Evolutionary conservation across 2,888 invertebrate genomes (phyloP).

Genomic region (Coelopa pilipes): DNA sequence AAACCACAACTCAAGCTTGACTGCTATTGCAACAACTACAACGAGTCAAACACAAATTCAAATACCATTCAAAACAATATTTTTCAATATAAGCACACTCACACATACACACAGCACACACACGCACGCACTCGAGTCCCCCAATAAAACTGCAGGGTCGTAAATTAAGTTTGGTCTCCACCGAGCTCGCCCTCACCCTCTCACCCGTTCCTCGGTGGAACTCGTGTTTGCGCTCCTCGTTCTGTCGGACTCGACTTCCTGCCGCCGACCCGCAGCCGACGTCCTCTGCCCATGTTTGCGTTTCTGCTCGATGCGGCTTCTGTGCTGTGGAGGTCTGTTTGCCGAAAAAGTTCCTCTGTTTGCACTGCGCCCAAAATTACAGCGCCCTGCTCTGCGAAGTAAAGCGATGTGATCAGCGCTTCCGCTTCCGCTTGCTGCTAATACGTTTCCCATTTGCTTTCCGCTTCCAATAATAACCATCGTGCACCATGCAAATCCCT

Average conservation of each 20-base stretch:
- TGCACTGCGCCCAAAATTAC: slow-evolving; percentile 22
- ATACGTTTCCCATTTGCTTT: slow-evolving; percentile 64
- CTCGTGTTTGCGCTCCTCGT: slow-evolving; percentile 22
- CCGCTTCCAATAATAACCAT: slow-evolving; percentile 51
- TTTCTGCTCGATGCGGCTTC: slow-evolving; percentile 1
- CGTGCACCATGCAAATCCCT: slow-evolving; percentile 1
- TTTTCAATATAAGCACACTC: slow-evolving; percentile 31
- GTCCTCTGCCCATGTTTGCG: neutral
- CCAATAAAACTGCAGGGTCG: slow-evolving; percentile 66
- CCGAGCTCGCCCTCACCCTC: slow-evolving; percentile 41
- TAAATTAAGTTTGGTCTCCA: slow-evolving; percentile 55
- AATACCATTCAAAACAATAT: slow-evolving; percentile 36
- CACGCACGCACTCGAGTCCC: slow-evolving; percentile 45
- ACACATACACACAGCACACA: slow-evolving; percentile 36
- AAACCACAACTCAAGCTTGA: slow-evolving; percentile 26
- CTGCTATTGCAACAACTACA: slow-evolving; percentile 27
- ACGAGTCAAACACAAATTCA: slow-evolving; percentile 23
- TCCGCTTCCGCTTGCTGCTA: slow-evolving; percentile 63
- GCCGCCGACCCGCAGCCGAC: neutral
- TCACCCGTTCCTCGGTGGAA: neutral
- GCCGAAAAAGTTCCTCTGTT: slow-evolving; percentile 44
- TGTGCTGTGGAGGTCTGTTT: slow-evolving; percentile 21
- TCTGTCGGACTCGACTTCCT: slow-evolving; percentile 1
- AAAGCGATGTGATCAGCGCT: slow-evolving; percentile 60
- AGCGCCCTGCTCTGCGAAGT: slow-evolving; percentile 24